These are phyloP conservation scores for Anthophora plumipes DNA, from an alignment of 2,888 invertebrate species.

Conservation along the genomic window DNA sequence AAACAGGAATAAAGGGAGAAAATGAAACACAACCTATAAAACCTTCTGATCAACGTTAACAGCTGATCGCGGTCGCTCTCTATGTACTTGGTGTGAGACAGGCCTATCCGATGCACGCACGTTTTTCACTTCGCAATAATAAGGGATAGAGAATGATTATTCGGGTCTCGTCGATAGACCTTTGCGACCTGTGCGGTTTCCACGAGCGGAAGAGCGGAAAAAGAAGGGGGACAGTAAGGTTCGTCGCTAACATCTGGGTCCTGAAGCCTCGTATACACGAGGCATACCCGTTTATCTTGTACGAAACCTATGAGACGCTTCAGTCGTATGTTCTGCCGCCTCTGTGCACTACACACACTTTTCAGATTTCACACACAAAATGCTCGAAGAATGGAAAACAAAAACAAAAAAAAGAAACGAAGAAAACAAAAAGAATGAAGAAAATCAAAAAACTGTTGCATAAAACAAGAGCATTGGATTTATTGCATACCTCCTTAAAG, in stretches of 20 bases:
- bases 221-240: conserved; percentile 50
- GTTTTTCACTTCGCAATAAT: conserved; percentile 44
- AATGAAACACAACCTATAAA: conserved; percentile 28
- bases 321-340: conserved; percentile 33
- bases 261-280: conserved; percentile 65
- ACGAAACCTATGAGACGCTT: conserved; percentile 24
- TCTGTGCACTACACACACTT: conserved; percentile 15
- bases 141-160: conserved; percentile 37
- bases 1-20: conserved; percentile 18
- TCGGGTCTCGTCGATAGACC: conserved; percentile 43
- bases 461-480: conserved; percentile 1
- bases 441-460: neutral
- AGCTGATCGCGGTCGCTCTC: conserved; percentile 64
- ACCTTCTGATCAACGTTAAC: conserved; percentile 67
- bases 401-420: neutral
- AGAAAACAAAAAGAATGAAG: neutral
- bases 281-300: conserved; percentile 29
- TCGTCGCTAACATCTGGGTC: conserved; percentile 62
- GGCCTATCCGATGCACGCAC: conserved; percentile 35
- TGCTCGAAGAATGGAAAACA: neutral
- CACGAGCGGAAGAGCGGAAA: conserved; percentile 55
- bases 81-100: conserved; percentile 17
- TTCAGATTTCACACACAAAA: conserved; percentile 9
- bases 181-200: conserved; percentile 60
- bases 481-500: conserved; percentile 25